Conservation (phyloP, 2,888 invertebrate species). For the Catocala nupta region DNA sequence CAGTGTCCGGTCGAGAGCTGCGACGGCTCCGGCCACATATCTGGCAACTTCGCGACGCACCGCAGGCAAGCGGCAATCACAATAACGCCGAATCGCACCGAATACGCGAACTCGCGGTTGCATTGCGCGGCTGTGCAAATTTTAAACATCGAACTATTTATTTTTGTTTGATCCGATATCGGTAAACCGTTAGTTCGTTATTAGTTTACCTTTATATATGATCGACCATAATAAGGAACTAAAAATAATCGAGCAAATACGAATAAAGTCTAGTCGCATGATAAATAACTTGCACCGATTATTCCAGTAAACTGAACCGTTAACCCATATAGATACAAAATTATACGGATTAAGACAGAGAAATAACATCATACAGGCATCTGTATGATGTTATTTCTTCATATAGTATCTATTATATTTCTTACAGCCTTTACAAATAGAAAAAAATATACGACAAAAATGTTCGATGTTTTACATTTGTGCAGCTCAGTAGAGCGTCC, state of each 20-base stretch:
- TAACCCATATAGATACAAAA: no score
- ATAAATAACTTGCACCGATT: no score
- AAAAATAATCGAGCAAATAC: no score
- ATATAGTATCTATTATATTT: no score
- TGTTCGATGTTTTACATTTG: conserved; percentile 59
- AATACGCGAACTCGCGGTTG: conserved; percentile 40
- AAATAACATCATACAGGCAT: no score
- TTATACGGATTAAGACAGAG: no score
- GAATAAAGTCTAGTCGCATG: no score
- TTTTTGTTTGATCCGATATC: conserved; percentile 4
- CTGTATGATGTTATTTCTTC: no score
- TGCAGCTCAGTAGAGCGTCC: conserved; percentile 54
- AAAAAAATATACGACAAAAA: conserved; percentile 13
- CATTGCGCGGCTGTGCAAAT: conserved; percentile 38
- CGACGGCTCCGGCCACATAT: conserved; percentile 95
- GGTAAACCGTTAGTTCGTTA: neutral
- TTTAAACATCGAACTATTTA: conserved; percentile 45
- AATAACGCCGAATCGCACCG: conserved; percentile 64
- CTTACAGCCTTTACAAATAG: no score
- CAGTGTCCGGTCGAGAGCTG: conserved; percentile 93
- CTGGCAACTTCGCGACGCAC: conserved; percentile 96
- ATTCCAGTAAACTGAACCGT: no score
- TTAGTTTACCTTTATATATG: no score
- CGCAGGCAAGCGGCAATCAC: conserved; percentile 90
- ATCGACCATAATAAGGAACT: no score